A percentile compares a stretch with the other conserved stretches of the same genome.
Evolutionary conservation across 2,797 vertebrate genomes (phyloP).

Genomic region (Scolopax rusticola): DNA sequence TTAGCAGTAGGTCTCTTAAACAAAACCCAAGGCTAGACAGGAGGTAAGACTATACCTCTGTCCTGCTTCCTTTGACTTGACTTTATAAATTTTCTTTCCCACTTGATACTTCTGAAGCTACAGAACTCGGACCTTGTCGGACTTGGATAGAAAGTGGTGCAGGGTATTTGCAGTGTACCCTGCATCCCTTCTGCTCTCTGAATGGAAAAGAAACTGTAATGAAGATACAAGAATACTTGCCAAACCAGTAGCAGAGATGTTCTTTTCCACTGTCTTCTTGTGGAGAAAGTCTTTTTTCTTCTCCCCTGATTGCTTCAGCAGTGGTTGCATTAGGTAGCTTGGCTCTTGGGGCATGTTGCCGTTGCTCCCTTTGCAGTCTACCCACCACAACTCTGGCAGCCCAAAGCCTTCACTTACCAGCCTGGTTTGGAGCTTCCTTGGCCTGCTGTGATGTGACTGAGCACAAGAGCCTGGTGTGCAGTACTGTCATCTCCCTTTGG

Average conservation of each 20-base stretch:
- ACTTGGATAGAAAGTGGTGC: neutral
- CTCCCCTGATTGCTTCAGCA: neutral
- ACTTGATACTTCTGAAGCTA: neutral
- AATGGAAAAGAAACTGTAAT: neutral
- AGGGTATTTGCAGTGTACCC: neutral
- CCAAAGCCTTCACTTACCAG: neutral
- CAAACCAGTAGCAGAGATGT: neutral
- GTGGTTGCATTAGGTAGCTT: neutral
- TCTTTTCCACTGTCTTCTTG: neutral
- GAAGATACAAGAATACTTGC: neutral
- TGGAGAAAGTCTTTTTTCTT: neutral
- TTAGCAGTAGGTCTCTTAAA: neutral
- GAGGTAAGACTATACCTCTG: neutral
- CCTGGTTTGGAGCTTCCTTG: neutral
- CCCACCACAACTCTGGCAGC: neutral
- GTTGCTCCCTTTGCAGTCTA: neutral
- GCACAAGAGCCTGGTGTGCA: neutral
- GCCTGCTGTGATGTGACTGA: neutral
- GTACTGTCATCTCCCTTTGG: neutral
- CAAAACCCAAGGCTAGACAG: neutral
- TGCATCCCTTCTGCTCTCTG: neutral
- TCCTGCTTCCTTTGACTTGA: neutral
- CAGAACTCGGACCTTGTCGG: neutral
- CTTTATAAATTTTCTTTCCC: neutral
- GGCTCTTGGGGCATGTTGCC: rapidly evolving